Percentiles rank a stretch among this genome's conserved stretches.
Evolutionary conservation across 2,113 vertebrate genomes (phyloP).

Genomic region (Neodontobutis hainanensis): DNA sequence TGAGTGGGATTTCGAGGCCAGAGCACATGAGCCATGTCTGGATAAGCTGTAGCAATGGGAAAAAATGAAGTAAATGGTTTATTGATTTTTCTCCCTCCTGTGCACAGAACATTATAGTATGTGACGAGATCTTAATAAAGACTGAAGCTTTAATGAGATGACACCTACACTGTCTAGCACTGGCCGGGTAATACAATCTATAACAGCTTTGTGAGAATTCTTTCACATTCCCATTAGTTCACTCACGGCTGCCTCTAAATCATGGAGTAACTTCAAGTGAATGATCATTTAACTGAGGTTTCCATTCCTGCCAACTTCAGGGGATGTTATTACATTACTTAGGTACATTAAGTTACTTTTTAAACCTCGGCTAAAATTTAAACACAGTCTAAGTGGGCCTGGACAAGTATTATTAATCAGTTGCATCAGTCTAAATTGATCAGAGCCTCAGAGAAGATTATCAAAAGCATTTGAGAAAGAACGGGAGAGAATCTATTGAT

Average conservation of each 20-base stretch:
- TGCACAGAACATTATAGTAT: constrained; percentile 38
- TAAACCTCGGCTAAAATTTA: constrained; percentile 50
- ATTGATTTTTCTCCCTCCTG: constrained; percentile 54
- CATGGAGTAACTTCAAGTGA: constrained; percentile 20
- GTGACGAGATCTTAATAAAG: constrained; percentile 62
- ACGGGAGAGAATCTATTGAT: constrained; percentile 72
- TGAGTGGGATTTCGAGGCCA: constrained; percentile 40
- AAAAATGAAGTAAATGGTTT: constrained; percentile 66
- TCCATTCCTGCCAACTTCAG: constrained; percentile 5
- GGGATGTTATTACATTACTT: constrained; percentile 19
- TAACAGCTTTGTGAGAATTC: background rate
- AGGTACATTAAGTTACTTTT: constrained; percentile 27
- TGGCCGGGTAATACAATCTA: constrained; percentile 27
- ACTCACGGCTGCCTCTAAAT: background rate
- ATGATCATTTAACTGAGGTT: constrained; percentile 12
- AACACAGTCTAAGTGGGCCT: constrained; percentile 44
- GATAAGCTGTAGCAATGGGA: constrained; percentile 33
- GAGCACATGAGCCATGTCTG: constrained; percentile 32
- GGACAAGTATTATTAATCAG: constrained; percentile 71
- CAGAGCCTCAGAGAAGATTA: constrained; percentile 73
- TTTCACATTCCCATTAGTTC: constrained; percentile 5
- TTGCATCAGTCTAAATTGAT: constrained; percentile 73
- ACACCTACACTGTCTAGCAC: constrained; percentile 29
- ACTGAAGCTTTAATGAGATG: constrained; percentile 53
- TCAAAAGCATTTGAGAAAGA: constrained; percentile 75